Conservation (phyloP, 2,113 vertebrate genomes). For the Archilochus colubris region DNA sequence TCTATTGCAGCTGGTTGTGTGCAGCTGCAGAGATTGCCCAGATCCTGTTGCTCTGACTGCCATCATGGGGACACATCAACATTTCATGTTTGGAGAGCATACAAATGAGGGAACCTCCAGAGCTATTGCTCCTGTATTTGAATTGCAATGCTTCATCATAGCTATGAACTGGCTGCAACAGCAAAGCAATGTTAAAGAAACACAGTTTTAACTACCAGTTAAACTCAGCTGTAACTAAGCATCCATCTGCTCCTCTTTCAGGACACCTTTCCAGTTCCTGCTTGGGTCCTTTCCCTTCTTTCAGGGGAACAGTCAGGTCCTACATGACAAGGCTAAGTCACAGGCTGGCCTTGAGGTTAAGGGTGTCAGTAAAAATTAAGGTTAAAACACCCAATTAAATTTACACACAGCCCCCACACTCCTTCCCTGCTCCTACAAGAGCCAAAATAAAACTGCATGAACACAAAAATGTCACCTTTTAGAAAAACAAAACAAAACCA, state of each 20-base stretch:
- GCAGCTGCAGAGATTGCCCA: neutral
- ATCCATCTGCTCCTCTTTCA: neutral
- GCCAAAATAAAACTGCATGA: neutral
- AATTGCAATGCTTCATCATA: neutral
- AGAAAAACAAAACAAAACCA: neutral
- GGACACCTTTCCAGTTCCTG: neutral
- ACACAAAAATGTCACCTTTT: neutral
- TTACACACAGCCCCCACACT: neutral
- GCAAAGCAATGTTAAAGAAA: neutral
- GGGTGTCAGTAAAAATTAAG: neutral
- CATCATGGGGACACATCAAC: neutral
- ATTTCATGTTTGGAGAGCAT: neutral
- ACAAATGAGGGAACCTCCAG: neutral
- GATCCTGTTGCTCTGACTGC: neutral
- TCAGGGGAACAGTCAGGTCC: neutral
- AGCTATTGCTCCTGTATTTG: neutral
- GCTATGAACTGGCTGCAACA: neutral
- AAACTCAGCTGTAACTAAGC: neutral
- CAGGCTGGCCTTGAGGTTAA: neutral
- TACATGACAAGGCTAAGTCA: neutral
- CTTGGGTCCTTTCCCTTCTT: neutral
- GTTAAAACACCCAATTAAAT: neutral
- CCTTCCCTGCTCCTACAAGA: neutral
- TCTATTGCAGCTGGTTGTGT: neutral
- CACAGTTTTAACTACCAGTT: neutral